Percentiles rank a stretch among this genome's conserved stretches.
These are phyloP conservation scores for Enteromius radiatus DNA, from an alignment of 2,797 vertebrate species.

Conservation along the genomic window DNA sequence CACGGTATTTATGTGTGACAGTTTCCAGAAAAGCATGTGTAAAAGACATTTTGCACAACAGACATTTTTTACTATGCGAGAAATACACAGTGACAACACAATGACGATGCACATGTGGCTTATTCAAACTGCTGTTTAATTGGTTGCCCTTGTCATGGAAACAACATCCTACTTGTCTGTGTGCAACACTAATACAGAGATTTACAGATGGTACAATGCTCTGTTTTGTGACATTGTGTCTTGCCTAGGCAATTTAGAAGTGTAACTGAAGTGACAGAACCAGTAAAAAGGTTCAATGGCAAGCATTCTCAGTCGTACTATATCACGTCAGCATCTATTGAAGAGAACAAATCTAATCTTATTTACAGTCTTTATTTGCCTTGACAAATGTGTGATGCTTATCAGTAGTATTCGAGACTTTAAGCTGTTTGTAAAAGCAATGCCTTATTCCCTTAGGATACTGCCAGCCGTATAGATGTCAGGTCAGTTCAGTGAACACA, in stretches of 20 bases:
- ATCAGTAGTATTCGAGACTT: constrained; percentile 11
- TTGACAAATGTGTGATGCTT: constrained; percentile 40
- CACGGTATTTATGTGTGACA: constrained; percentile 33
- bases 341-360: constrained; percentile 42
- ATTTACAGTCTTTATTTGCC: constrained; percentile 42
- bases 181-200: constrained; percentile 38
- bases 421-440: constrained; percentile 31
- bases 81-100: constrained; percentile 48
- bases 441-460: constrained; percentile 7
- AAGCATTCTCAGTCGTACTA: constrained; percentile 10
- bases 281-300: constrained; percentile 9
- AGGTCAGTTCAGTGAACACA: constrained; percentile 38
- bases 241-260: constrained; percentile 53
- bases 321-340: constrained; percentile 35
- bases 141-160: constrained; percentile 53
- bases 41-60: constrained; percentile 14
- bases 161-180: constrained; percentile 41
- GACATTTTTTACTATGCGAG: constrained; percentile 21
- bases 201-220: constrained; percentile 39
- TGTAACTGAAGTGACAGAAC: constrained; percentile 50
- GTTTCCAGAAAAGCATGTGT: background rate
- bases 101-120: constrained; percentile 38
- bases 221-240: constrained; percentile 40
- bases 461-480: background rate
- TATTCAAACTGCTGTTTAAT: constrained; percentile 55